Conservation (phyloP, 2,888 invertebrate genomes). For the Dynastes hyllus region DNA sequence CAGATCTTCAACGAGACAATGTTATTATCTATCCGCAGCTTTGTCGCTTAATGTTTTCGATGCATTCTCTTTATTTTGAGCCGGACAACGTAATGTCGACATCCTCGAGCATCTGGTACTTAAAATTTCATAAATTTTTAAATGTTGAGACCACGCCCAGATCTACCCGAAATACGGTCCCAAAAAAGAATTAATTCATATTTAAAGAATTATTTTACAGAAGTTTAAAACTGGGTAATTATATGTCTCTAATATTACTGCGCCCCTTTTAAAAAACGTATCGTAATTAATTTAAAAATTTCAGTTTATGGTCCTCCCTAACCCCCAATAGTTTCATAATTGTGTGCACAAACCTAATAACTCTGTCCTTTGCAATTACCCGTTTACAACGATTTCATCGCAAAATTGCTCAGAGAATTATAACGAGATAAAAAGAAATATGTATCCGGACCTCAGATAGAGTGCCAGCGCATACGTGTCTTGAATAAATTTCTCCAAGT, state of each 20-base stretch:
- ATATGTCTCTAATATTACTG: no score
- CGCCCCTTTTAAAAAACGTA: no score
- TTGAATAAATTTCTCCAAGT: slow-evolving; percentile 14
- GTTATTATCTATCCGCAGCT: background rate
- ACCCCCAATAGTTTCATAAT: no score
- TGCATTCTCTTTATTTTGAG: background rate
- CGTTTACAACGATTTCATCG: background rate
- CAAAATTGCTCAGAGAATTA: slow-evolving; percentile 1
- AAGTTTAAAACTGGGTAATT: no score
- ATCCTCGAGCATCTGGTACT: background rate
- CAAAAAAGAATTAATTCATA: no score
- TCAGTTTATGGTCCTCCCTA: no score
- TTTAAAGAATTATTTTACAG: no score
- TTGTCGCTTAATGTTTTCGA: background rate
- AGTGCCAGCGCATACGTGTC: slow-evolving; percentile 21
- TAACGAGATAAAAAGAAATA: slow-evolving; percentile 23
- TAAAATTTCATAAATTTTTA: no score
- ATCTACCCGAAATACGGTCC: slow-evolving; percentile 3
- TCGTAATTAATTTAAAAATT: no score
- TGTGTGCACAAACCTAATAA: background rate
- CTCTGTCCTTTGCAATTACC: background rate
- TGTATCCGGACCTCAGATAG: slow-evolving; percentile 4
- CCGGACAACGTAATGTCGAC: background rate
- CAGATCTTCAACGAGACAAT: no score
- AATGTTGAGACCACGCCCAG: no score